phyloP scores from a whole-genome alignment of 2,888 invertebrate species.

The Automeris io region DNA sequence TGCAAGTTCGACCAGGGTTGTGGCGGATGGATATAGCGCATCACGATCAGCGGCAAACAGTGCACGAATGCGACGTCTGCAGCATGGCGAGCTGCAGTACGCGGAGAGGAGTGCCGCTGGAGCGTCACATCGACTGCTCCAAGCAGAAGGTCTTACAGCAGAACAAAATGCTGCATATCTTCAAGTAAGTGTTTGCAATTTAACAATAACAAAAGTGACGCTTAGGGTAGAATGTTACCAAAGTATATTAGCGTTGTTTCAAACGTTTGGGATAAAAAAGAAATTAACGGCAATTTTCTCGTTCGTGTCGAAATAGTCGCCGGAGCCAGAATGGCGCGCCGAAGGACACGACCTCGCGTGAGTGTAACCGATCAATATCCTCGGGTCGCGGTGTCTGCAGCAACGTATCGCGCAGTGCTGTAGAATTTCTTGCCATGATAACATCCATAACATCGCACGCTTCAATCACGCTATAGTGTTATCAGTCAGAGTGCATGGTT shows the following conservation, averaged over 20 bases:
- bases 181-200: slow-evolving; percentile 85
- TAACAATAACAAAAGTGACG: too few relatives aligned
- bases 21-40: slow-evolving; percentile 89
- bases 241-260: background rate
- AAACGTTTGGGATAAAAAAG: background rate
- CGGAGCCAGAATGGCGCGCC: slow-evolving; percentile 66
- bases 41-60: slow-evolving; percentile 74
- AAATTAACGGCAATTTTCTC: slow-evolving; percentile 3
- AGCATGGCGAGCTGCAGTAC: slow-evolving; percentile 89
- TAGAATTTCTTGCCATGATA: slow-evolving; percentile 55
- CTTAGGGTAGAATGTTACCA: too few relatives aligned
- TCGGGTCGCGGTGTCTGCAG: slow-evolving; percentile 42
- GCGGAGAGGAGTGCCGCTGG: slow-evolving; percentile 87
- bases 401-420: slow-evolving; percentile 55
- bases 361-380: slow-evolving; percentile 63
- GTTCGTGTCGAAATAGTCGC: slow-evolving; percentile 20
- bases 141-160: slow-evolving; percentile 89
- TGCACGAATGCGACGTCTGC: slow-evolving; percentile 76
- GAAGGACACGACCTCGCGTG: slow-evolving; percentile 75
- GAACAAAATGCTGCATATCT: slow-evolving; percentile 90
- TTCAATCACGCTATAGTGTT: slow-evolving; percentile 20
- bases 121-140: slow-evolving; percentile 86
- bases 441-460: slow-evolving; percentile 28
- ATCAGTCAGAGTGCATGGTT: slow-evolving; percentile 21
- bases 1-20: slow-evolving; percentile 83